Conservation (phyloP, 2,113 vertebrate species). For the Carollia perspicillata region DNA sequence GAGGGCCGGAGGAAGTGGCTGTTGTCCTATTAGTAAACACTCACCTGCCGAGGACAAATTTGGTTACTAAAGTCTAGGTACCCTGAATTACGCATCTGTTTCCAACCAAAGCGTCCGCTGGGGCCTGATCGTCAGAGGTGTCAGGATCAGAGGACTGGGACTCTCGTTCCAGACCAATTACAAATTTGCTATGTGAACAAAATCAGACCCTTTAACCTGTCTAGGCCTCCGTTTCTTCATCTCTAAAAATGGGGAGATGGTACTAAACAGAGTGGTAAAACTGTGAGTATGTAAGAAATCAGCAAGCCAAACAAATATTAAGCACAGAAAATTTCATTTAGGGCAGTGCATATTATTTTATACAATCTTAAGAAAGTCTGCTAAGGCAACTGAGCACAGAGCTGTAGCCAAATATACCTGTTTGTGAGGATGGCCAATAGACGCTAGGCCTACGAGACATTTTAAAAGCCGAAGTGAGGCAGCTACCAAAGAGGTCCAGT, state of each 20-base stretch:
- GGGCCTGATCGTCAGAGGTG: not conserved
- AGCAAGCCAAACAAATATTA: not conserved
- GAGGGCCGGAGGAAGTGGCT: too few relatives aligned
- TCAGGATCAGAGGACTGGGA: fast-evolving
- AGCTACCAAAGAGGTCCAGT: not conserved
- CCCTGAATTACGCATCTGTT: not conserved
- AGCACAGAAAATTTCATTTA: not conserved
- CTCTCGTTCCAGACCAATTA: not conserved
- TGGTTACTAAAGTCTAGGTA: not conserved
- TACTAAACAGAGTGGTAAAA: not conserved
- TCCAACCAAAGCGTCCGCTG: not conserved
- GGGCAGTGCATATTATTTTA: not conserved
- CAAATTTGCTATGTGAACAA: not conserved
- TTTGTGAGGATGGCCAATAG: not conserved
- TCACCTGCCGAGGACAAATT: not conserved
- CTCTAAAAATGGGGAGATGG: not conserved
- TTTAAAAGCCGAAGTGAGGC: not conserved
- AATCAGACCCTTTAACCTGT: not conserved
- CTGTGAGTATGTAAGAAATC: not conserved
- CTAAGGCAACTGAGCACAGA: not conserved
- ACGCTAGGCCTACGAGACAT: not conserved
- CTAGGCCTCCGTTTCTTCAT: not conserved
- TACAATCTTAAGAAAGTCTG: not conserved
- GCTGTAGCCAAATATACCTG: too few relatives aligned
- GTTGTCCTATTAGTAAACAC: not conserved